Base-by-base conservation (phyloP, 2,888 invertebrate species). In the Oasisia sp. region DNA sequence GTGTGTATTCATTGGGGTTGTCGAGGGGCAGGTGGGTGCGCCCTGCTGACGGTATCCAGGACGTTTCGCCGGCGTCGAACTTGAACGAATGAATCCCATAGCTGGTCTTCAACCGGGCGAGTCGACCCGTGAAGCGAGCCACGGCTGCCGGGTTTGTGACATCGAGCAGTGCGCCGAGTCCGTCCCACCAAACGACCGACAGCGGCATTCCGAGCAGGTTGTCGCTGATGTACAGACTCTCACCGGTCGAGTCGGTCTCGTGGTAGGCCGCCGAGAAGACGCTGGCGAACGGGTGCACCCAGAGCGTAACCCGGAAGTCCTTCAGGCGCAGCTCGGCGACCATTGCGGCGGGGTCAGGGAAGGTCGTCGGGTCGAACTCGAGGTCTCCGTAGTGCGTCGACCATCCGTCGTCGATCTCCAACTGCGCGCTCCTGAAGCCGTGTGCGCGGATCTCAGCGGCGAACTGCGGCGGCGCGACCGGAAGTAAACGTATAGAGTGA, bases 11-110 rank as follows among this genome's bases (percentile, higher is more conserved):
- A 32, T 94, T 94, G 1, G 95, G 94, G 93, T 95, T 93, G 32
- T 92, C 93, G 58, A 94, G 32, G 11, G 93, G 92, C 19, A 56
- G 91, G 14, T 93, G 92, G 32, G 94, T 94, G 92, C 91, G 93
- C 93, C 91, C 93, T 94, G 95, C 45, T 50, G 19, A 38, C 5
- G 94, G 94, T 32, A 95, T 91, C 93, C 93, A 95, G 89, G 94
- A 94, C 0, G 94, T 93, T 92, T 95, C 95, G 8, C 95, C 98
- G 89, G 98, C 98, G 94, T 98, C 98, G 94, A 98, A 98, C 96
- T 98, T 98, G 96, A 98, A 98, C 0, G 98, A 98, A 95, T 98
- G 98, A 5, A 99, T 97, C 92, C 98, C 97, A 94, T 97, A 97
- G 7, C 97, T 96, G 0, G 97, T 96, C 93, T 97, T 96, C 1